Conservation (phyloP, 2,888 invertebrate species). For the Tenodera sinensis region DNA sequence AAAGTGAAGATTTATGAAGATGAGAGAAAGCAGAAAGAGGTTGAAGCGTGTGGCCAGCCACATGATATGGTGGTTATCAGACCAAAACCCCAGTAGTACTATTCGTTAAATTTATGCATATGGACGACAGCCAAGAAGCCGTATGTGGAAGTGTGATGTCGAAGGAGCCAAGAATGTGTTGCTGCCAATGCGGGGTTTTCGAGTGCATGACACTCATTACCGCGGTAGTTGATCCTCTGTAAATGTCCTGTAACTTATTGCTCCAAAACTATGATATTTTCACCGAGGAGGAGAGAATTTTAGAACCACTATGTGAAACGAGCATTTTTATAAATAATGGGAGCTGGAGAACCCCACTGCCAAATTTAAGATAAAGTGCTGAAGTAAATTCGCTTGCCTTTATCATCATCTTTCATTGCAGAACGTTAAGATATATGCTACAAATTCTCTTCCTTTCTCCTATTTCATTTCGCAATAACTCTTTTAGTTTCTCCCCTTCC, state of each 20-base stretch:
- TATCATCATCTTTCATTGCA: neutral
- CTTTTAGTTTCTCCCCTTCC: no score
- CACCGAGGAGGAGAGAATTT: neutral
- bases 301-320: neutral
- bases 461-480: no score
- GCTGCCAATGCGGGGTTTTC: neutral
- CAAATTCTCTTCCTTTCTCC: neutral
- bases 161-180: neutral
- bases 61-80: neutral
- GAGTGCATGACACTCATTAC: neutral
- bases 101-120: neutral
- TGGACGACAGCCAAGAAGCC: neutral
- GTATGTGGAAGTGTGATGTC: neutral
- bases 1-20: neutral
- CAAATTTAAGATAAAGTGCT: neutral
- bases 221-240: neutral
- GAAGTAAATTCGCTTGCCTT: neutral
- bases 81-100: neutral
- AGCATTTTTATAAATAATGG: neutral
- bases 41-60: neutral
- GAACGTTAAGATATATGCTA: neutral
- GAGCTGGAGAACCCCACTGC: neutral
- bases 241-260: neutral
- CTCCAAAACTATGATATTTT: neutral
- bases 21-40: neutral